Evolutionary conservation across 1,140 invertebrate genomes (phyloP).

Genomic region (Megathymus violae): DNA sequence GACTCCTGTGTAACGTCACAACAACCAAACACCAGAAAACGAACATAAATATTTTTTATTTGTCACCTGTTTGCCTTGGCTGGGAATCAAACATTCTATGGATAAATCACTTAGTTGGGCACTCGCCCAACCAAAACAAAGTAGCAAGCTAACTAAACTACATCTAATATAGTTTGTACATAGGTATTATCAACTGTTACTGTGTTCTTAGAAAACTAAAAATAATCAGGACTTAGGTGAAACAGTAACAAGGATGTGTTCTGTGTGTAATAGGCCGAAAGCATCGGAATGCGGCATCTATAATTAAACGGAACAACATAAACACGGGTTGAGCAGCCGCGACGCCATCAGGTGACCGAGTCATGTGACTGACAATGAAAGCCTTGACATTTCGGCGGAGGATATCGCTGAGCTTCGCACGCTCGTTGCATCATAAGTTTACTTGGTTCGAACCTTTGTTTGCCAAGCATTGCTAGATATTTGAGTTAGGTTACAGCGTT

Average conservation of each 20-base stretch:
- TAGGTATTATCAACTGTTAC: too few species aligned
- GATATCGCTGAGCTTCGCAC: slow-evolving; percentile 22
- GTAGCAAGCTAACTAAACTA: too few species aligned
- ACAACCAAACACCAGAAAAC: too few species aligned
- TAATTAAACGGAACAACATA: slow-evolving; percentile 30
- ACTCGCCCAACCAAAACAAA: too few species aligned
- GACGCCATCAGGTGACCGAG: slow-evolving; percentile 30
- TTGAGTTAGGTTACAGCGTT: slow-evolving; percentile 5
- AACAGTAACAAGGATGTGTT: slow-evolving; percentile 21
- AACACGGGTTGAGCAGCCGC: slow-evolving; percentile 24
- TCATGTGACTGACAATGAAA: slow-evolving; percentile 37
- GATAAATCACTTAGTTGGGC: too few species aligned
- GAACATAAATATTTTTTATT: too few species aligned
- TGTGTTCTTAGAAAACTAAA: too few species aligned
- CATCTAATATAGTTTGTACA: too few species aligned
- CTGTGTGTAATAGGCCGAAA: neutral
- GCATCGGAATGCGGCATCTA: slow-evolving; percentile 24
- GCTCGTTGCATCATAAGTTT: slow-evolving; percentile 33
- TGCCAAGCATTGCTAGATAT: neutral
- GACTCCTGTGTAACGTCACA: too few species aligned
- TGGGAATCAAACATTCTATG: too few species aligned
- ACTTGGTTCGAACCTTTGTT: slow-evolving; percentile 20
- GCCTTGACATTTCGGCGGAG: slow-evolving; percentile 37
- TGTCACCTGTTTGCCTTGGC: too few species aligned
- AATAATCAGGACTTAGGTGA: too few species aligned